Evolutionary conservation across 2,888 invertebrate species (phyloP), one percentile per base, ranked within the genome.

Genomic region (Acheta domesticus): DNA sequence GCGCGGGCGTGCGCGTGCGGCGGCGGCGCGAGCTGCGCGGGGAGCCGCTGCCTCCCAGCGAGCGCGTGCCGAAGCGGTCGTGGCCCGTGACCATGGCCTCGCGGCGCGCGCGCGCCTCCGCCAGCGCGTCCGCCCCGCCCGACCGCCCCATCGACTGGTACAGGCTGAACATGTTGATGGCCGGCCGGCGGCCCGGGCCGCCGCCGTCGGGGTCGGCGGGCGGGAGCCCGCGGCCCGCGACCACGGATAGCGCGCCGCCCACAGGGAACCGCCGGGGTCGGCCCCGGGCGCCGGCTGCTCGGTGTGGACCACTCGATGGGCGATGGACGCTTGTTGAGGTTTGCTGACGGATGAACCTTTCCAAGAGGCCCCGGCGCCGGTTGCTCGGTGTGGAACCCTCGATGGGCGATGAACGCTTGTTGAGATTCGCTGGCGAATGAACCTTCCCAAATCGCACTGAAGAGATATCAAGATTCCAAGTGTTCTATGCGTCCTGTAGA

Each of bases 71-170:
- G 85, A 94, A 95, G 83, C 94, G 89, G 84, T 95, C 95, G 84
- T 95, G 95, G 0, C 94, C 95, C 12, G 94, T 95, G 2, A 93
- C 91, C 84, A 92, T 91, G 0, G 89, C 86, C 83, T 88, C 89
- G 82, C 87, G 90, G 82, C 85, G 87, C 48, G 89, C 89, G 84
- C 85, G 87, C 8, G 88, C 89, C 48, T 88, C 89, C 79, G 36
- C 36, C 36, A 36, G 36, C 36, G 36, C 36, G 36, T 36, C 36
- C 36, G 36, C 2, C 36, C 36, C 36, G 36, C 36, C 36, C 36
- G 36, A 36, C 3, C 90, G 90, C 84, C 91, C 90, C 87, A 93
- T 91, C 82, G 89, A 92, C 84, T 93, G 92, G 84, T 94, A 93
- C 81, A 94, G 87, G 84, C 93, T 94, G 86, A 94, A 94, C 94